phyloP scores from a whole-genome alignment of 2,888 invertebrate genomes.

The Chirona hameri region DNA sequence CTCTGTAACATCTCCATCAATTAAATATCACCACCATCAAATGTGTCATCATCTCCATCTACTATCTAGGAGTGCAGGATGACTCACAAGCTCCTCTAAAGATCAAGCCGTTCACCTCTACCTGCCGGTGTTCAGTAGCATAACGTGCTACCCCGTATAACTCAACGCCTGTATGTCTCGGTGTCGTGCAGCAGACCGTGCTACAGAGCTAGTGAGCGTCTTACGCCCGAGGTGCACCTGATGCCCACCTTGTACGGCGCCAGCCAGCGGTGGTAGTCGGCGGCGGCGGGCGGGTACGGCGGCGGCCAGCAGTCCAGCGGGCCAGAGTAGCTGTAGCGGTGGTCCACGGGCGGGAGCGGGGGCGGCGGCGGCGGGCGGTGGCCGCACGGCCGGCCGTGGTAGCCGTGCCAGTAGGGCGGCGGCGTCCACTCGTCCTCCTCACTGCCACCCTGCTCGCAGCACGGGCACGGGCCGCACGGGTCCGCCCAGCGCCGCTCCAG shows the following conservation, averaged over 20 bases:
- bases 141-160: too few relatives aligned
- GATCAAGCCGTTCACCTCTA: too few relatives aligned
- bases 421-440: not conserved
- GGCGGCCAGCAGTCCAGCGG: conserved; percentile 8
- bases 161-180: too few relatives aligned
- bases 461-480: conserved; percentile 27
- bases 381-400: conserved; percentile 12
- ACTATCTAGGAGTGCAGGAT: too few relatives aligned
- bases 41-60: too few relatives aligned
- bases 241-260: conserved; percentile 1
- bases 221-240: not conserved
- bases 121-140: too few relatives aligned
- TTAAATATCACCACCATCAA: too few relatives aligned
- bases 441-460: conserved; percentile 3
- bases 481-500: conserved; percentile 27
- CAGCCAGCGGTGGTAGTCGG: conserved; percentile 24
- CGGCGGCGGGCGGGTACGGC: not conserved
- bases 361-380: conserved; percentile 1
- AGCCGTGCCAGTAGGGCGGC: not conserved
- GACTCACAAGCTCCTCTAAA: too few relatives aligned
- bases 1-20: too few relatives aligned
- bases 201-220: too few relatives aligned
- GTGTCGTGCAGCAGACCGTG: too few relatives aligned
- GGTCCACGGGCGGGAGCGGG: not conserved
- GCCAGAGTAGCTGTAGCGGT: not conserved